These are phyloP conservation scores for Cherax destructor DNA, from an alignment of 1,140 invertebrate genomes.

Conservation along the genomic window DNA sequence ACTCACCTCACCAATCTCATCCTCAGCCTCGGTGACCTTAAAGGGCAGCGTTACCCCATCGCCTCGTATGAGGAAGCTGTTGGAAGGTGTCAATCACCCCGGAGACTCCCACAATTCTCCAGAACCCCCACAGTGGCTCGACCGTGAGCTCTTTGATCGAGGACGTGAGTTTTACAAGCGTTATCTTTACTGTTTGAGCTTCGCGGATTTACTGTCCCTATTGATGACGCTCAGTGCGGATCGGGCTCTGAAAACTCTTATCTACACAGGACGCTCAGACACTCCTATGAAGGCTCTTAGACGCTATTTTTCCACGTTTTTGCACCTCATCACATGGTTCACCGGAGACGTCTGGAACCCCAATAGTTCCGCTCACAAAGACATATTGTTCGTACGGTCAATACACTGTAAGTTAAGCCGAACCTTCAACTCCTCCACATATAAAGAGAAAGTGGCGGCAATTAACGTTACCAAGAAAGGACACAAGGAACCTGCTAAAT, in stretches of 20 bases:
- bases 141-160: conserved; percentile 33
- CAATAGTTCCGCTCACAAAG: conserved; percentile 66
- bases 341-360: conserved; percentile 72
- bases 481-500: conserved; percentile 12
- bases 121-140: conserved; percentile 31
- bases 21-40: neutral
- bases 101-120: conserved; percentile 27
- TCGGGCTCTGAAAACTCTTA: conserved; percentile 70
- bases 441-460: neutral
- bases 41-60: conserved; percentile 4
- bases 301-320: conserved; percentile 74
- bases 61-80: conserved; percentile 1
- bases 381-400: conserved; percentile 72
- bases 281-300: conserved; percentile 72
- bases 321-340: conserved; percentile 74
- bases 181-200: conserved; percentile 40
- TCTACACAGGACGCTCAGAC: conserved; percentile 74
- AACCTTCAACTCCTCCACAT: conserved; percentile 21
- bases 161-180: conserved; percentile 43
- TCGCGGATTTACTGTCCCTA: conserved; percentile 35
- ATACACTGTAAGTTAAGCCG: conserved; percentile 72
- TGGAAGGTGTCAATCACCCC: conserved; percentile 31
- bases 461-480: conserved; percentile 13
- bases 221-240: conserved; percentile 15
- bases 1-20: neutral